A percentile compares a stretch with the other conserved stretches of the same genome.
phyloP scores from a whole-genome alignment of 1,140 invertebrate genomes.

The Ephestia elutella region DNA sequence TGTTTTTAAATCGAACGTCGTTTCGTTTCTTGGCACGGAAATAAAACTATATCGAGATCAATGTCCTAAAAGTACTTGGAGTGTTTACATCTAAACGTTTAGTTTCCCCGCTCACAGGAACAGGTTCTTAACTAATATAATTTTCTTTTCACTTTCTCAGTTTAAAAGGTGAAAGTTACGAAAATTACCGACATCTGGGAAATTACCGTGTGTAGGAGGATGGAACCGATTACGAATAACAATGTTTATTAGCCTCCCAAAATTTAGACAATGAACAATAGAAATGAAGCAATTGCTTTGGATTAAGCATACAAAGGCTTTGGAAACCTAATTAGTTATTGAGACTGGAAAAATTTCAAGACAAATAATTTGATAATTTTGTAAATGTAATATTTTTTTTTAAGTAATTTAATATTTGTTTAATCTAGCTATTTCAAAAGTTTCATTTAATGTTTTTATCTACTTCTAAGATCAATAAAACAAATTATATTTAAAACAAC shows the following conservation, averaged over 20 bases:
- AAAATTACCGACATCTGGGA: conserved; percentile 18
- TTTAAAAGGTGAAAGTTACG: conserved; percentile 26
- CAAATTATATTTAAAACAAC: too few relatives aligned
- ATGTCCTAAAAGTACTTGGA: background rate
- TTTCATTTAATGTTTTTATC: too few relatives aligned
- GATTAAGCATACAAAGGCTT: background rate
- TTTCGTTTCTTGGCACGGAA: too few relatives aligned
- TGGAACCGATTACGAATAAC: conserved; percentile 1
- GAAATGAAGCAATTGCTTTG: background rate
- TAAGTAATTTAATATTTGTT: too few relatives aligned
- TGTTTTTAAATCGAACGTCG: too few relatives aligned
- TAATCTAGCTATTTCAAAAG: too few relatives aligned
- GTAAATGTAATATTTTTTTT: too few relatives aligned
- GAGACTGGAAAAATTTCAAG: too few relatives aligned
- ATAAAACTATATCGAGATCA: background rate
- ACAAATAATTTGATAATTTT: too few relatives aligned
- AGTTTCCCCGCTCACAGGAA: conserved; percentile 15
- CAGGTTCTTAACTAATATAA: conserved; percentile 20
- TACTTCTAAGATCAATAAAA: too few relatives aligned
- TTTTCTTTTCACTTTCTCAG: conserved; percentile 53
- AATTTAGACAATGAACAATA: background rate
- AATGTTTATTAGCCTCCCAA: background rate
- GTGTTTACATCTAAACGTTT: conserved; percentile 11
- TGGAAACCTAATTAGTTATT: too few relatives aligned
- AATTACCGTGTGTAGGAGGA: conserved; percentile 6